phyloP scores from a whole-genome alignment of 2,888 invertebrate genomes.

The Ganaspis brasiliensis region DNA sequence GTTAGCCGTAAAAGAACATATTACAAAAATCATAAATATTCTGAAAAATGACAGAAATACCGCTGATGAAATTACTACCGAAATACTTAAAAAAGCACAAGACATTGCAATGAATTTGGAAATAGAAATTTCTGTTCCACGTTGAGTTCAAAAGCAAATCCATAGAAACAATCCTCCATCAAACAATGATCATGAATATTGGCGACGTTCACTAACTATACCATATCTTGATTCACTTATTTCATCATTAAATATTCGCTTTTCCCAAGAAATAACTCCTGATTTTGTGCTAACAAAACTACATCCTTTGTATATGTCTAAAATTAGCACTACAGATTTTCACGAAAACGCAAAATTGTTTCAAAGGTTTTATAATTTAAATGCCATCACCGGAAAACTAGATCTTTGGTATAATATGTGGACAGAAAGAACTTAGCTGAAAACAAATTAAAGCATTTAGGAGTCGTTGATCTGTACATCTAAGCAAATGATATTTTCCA shows the following conservation, averaged over 20 bases:
- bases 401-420: constrained; percentile 2
- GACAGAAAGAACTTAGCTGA: background rate
- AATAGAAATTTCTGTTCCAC: constrained; percentile 52
- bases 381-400: background rate
- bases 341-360: background rate
- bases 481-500: constrained; percentile 12
- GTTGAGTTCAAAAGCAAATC: constrained; percentile 60
- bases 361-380: background rate
- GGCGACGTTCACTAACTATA: constrained; percentile 66
- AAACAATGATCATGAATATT: constrained; percentile 53
- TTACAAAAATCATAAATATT: constrained; percentile 52
- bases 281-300: constrained; percentile 33
- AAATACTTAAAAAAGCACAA: constrained; percentile 55
- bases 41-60: constrained; percentile 53
- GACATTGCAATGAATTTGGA: constrained; percentile 33
- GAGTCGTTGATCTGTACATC: constrained; percentile 13
- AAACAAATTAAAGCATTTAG: background rate
- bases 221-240: constrained; percentile 67
- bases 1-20: constrained; percentile 60
- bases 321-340: background rate
- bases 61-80: constrained; percentile 63
- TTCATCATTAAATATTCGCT: constrained; percentile 55
- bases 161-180: constrained; percentile 67
- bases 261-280: constrained; percentile 56
- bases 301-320: constrained; percentile 32